Evolutionary conservation across 2,888 invertebrate genomes (phyloP).

Genomic region (Deilephila elpenor): DNA sequence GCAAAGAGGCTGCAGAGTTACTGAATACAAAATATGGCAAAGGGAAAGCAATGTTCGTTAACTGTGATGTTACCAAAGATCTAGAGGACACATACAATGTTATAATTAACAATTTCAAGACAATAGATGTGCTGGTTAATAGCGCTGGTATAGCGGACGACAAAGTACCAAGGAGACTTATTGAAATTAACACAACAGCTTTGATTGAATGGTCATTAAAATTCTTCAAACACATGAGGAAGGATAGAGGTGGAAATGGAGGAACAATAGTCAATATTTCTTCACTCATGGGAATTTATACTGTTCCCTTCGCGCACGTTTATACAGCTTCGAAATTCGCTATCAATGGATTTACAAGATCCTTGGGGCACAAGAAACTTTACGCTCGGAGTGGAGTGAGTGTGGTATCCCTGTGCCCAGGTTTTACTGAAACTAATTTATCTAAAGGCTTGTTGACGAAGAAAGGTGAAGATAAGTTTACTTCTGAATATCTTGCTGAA

Average conservation of each 20-base stretch:
- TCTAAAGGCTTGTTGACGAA: not conserved
- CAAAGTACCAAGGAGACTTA: slow-evolving; percentile 33
- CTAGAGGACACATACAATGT: slow-evolving; percentile 62
- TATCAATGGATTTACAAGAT: slow-evolving; percentile 71
- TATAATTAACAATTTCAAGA: slow-evolving; percentile 47
- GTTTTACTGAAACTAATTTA: slow-evolving; percentile 29
- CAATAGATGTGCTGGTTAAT: slow-evolving; percentile 65
- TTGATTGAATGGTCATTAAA: slow-evolving; percentile 62
- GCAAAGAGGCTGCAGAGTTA: slow-evolving; percentile 58
- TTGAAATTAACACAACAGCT: slow-evolving; percentile 54
- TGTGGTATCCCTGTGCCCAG: slow-evolving; percentile 67
- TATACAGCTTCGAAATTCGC: slow-evolving; percentile 84
- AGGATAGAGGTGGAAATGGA: slow-evolving; percentile 77
- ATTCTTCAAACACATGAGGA: slow-evolving; percentile 80
- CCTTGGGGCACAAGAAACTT: slow-evolving; percentile 66
- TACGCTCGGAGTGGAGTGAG: slow-evolving; percentile 65
- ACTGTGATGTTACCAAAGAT: slow-evolving; percentile 75
- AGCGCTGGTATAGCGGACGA: slow-evolving; percentile 61
- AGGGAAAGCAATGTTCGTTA: slow-evolving; percentile 68
- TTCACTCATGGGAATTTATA: slow-evolving; percentile 79
- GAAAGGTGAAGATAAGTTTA: not conserved
- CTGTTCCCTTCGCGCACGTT: slow-evolving; percentile 74
- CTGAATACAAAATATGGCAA: slow-evolving; percentile 71
- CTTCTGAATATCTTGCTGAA: slow-evolving; percentile 7
- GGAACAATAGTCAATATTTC: slow-evolving; percentile 86